phyloP scores from a whole-genome alignment of 1,140 invertebrate species.

The Delia radicum region DNA sequence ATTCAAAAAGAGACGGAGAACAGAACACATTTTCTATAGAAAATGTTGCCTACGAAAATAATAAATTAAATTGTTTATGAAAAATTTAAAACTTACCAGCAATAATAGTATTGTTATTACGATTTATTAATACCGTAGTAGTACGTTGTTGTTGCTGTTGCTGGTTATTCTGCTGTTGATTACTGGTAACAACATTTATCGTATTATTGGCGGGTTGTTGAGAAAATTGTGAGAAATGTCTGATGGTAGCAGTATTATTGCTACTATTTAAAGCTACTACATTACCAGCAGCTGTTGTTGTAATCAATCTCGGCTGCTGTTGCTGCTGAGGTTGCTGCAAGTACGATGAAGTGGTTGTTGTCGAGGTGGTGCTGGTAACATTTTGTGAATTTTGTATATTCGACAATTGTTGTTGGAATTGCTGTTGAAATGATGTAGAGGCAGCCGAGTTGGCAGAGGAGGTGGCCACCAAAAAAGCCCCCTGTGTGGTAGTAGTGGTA shows the following conservation, averaged over 20 bases:
- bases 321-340: slow-evolving; percentile 14
- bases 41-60: too few species aligned
- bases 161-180: slow-evolving; percentile 8
- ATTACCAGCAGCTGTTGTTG: not conserved
- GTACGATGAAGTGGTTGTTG: not conserved
- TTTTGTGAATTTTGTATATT: not conserved
- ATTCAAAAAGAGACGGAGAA: too few species aligned
- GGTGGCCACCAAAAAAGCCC: slow-evolving; percentile 29
- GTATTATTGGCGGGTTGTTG: slow-evolving; percentile 25
- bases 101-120: slow-evolving; percentile 29
- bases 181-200: slow-evolving; percentile 8
- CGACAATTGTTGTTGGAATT: slow-evolving; percentile 27
- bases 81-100: too few species aligned
- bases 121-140: slow-evolving; percentile 26
- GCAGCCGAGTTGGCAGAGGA: slow-evolving; percentile 2
- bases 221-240: slow-evolving; percentile 30
- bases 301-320: slow-evolving; percentile 8
- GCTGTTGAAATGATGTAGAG: slow-evolving; percentile 32
- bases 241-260: slow-evolving; percentile 9
- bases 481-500: slow-evolving; percentile 33
- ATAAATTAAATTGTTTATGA: too few species aligned
- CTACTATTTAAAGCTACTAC: not conserved
- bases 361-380: not conserved
- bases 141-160: slow-evolving; percentile 26
- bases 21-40: too few species aligned